Base-by-base conservation (phyloP, 1,140 invertebrate genomes). In the Drosophila kurseongensis region DNA sequence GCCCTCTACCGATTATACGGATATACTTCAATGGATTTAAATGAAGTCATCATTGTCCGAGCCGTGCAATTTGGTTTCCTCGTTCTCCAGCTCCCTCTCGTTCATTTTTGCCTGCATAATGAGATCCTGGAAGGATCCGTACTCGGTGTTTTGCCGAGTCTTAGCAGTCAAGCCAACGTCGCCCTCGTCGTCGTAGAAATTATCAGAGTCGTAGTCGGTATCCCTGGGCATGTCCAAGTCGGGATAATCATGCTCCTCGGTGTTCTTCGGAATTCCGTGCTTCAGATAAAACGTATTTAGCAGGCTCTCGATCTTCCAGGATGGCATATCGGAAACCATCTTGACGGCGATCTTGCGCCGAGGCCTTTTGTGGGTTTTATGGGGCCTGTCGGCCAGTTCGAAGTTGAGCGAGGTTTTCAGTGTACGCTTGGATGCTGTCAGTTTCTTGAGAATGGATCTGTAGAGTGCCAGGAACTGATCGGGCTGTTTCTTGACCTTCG, bases 271-370 rank as follows among this genome's bases (percentile, higher is more conserved):
- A 8, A 86, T 74, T 3, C 75, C 78, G 45, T 91, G 61, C 47
- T 91, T 47, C n/a, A 76, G 36, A 55, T 91, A 91, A 27, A 91
- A 91, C 36, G 79, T 75, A 42, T 86, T 75, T 1, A 91, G 42
- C 10, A 91, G 52, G 13, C 85, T 62, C 27, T 91, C 84, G 7
- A 91, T 78, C 8, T 61, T 66, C 41, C 90, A 75, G 2, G 84
- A 75, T 6, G 89, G 82, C 71, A 91, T 75, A 40, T 91, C 89
- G 7, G 89, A 90, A 9, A 91, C 84, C 89, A 91, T 91, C 57
- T 75, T 85, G 1, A 91, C 78, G 18, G 84, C 81, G 18, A 91
- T 91, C 67, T 89, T 91, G 1, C 89, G 71, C 1, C 84, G 83
- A 2, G 73, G 42, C 23, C 89, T 76, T 14, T 85, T 91, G 8